Percentiles rank a stretch among this genome's conserved stretches.
Evolutionary conservation across 2,113 vertebrate species (phyloP).

Genomic region (Stigmatopora argus): DNA sequence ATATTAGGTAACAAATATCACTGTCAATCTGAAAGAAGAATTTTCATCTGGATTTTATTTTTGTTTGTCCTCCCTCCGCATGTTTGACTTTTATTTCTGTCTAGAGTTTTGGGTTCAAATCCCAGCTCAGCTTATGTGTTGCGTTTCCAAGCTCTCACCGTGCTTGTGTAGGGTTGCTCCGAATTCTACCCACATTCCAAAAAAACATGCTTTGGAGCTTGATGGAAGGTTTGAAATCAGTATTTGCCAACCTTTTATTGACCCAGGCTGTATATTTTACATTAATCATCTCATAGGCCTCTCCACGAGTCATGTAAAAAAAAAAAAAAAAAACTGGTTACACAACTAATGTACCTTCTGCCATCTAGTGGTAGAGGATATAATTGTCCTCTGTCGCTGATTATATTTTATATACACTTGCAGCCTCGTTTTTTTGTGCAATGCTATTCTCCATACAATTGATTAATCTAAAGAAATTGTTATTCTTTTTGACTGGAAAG

Average conservation of each 20-base stretch:
- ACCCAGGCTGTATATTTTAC: neutral
- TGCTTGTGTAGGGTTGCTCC: neutral
- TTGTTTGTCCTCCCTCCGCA: neutral
- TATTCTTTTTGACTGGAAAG: conserved; percentile 30
- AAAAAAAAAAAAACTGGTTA: neutral
- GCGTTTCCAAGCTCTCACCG: neutral
- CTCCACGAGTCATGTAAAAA: neutral
- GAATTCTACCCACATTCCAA: neutral
- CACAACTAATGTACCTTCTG: neutral
- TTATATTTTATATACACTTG: neutral
- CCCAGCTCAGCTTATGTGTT: neutral
- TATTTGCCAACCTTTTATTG: neutral
- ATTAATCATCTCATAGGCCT: neutral
- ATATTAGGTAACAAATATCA: neutral
- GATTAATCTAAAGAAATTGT: conserved; percentile 1
- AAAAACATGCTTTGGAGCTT: neutral
- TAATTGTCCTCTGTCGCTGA: neutral
- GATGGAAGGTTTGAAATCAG: neutral
- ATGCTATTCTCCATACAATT: conserved; percentile 12
- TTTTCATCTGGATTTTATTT: neutral
- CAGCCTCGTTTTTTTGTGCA: neutral
- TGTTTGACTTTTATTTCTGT: neutral
- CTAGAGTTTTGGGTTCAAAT: neutral
- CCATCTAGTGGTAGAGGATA: neutral
- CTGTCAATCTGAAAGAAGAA: neutral